Evolutionary conservation across 2,888 invertebrate species (phyloP), one percentile per base, ranked within the genome.

Genomic region (Aelia acuminata): DNA sequence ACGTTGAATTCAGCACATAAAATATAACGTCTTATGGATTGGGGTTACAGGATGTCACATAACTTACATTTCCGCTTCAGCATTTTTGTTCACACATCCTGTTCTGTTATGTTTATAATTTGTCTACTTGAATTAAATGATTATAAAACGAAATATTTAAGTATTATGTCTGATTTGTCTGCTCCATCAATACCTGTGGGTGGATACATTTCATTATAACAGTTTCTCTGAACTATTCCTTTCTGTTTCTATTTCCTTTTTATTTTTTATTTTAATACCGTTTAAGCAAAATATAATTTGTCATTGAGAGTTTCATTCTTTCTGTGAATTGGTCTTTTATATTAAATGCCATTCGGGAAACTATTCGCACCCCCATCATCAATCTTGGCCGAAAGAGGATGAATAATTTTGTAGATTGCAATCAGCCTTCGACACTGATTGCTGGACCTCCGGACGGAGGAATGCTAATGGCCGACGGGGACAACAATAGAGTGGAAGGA

Each of bases 341-440:
- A 70, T 70, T 35, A 70, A 70, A 70, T 70, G 31, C 63, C 63
- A 70, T 70, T 35, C 35, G 63, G 22, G 35, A 20, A 35, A 70
- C 63, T 35, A 70, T 70, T 35, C 63, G 18, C 20, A 31, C 0
- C 7, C n/a, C 7, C 5, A 70, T 20, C 35, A 70, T 70, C 7
- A 70, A 70, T 70, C 63, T 70, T 70, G 10, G 18, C 63, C 31
- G 35, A 70, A 70, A 70, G 63, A 70, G 63, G 35, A 15, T 4
- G 63, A 35, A 31, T 70, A 70, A 70, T 70, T 70, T 31, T 31
- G 63, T 70, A 70, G 63, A 70, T 70, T 31, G 63, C 63, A 80
- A 80, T 80, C 80, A 39, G 43, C n/a, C 80, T 39, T 80, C n/a
- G 80, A 80, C 80, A 80, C 84, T 35, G 84, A 84, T 48, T 49